These are phyloP conservation scores for Buathra laborator DNA, from an alignment of 2,888 invertebrate species.

Conservation along the genomic window DNA sequence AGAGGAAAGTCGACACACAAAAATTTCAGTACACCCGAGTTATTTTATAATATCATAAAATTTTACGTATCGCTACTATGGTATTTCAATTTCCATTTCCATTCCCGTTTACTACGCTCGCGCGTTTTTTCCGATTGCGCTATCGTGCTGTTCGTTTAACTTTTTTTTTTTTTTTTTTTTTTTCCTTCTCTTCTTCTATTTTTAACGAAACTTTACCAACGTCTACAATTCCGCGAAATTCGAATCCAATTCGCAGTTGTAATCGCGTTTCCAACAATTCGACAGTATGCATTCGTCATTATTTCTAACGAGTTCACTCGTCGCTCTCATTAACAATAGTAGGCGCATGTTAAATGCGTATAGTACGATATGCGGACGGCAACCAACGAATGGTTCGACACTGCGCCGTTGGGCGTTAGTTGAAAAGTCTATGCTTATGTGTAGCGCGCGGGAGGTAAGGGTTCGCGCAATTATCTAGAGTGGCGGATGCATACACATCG, in stretches of 20 bases:
- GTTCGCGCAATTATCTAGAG: constrained; percentile 66
- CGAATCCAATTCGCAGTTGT: not conserved
- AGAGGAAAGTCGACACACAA: constrained; percentile 27
- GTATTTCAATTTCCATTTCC: constrained; percentile 59
- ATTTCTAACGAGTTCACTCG: constrained; percentile 4
- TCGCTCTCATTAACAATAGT: constrained; percentile 7
- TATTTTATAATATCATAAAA: constrained; percentile 40
- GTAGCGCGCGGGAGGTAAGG: constrained; percentile 46
- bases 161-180: constrained; percentile 5
- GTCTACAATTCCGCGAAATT: not conserved
- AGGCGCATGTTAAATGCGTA: not conserved
- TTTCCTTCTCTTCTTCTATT: not conserved
- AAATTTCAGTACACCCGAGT: constrained; percentile 7
- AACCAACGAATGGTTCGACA: not conserved
- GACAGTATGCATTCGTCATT: not conserved
- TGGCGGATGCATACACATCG: constrained; percentile 38
- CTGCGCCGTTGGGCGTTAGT: not conserved
- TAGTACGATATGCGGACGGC: not conserved
- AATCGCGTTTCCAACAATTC: not conserved
- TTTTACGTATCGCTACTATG: constrained; percentile 45
- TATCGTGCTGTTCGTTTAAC: not conserved
- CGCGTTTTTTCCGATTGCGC: constrained; percentile 20
- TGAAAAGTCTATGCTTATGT: constrained; percentile 38
- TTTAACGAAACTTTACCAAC: not conserved
- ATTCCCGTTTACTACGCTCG: constrained; percentile 4